A percentile compares a stretch with the other conserved stretches of the same genome.
phyloP scores from a whole-genome alignment of 2,797 vertebrate genomes.

The Urosaurus nigricauda region DNA sequence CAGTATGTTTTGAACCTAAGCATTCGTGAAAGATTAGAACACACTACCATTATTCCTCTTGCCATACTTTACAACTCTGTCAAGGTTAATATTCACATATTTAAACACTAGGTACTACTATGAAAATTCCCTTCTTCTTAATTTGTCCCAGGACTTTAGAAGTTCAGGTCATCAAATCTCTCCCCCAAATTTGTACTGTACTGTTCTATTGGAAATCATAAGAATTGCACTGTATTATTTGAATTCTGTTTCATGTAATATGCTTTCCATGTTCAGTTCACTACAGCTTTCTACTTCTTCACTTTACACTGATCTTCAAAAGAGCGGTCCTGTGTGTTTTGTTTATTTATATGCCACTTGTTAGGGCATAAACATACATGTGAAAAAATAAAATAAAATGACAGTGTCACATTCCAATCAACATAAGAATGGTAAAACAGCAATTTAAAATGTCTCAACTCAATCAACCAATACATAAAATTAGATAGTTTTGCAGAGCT shows the following conservation, averaged over 20 bases:
- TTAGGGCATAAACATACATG: background rate
- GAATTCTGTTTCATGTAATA: background rate
- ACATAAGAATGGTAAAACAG: background rate
- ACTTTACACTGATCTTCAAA: background rate
- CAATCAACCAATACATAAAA: background rate
- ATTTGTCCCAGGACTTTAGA: background rate
- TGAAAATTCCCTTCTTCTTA: background rate
- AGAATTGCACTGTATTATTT: background rate
- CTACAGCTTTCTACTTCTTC: background rate
- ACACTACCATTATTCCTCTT: background rate
- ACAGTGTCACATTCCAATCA: background rate
- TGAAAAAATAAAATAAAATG: background rate
- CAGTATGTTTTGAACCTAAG: too few species aligned
- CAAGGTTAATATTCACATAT: background rate
- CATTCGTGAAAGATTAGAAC: too few species aligned
- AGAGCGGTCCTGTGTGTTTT: background rate
- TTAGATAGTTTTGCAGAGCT: background rate
- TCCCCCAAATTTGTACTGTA: background rate
- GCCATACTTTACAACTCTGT: background rate
- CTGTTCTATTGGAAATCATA: background rate
- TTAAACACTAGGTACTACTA: background rate
- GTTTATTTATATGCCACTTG: background rate
- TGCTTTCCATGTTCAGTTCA: background rate
- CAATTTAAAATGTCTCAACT: background rate
- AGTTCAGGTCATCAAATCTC: background rate